A percentile compares a stretch with the other conserved stretches of the same genome.
phyloP scores from a whole-genome alignment of 2,113 vertebrate genomes.

The Oxyruncus cristatus region DNA sequence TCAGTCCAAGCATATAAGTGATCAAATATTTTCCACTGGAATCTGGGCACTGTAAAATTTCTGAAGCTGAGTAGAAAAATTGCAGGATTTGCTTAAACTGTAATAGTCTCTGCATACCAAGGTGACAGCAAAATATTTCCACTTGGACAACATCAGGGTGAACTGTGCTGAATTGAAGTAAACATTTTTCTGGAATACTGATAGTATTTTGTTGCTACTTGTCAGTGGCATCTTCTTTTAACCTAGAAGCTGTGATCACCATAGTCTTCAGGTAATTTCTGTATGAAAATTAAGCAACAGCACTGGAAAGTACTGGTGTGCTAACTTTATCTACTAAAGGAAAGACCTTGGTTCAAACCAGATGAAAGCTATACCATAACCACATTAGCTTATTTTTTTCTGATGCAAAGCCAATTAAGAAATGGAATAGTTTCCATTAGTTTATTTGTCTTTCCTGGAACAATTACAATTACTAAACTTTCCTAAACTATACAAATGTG shows the following conservation, averaged over 20 bases:
- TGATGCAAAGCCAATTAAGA: slow-evolving; percentile 63
- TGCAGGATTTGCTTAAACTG: slow-evolving; percentile 70
- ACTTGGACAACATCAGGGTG: slow-evolving; percentile 49
- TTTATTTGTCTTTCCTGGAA: slow-evolving; percentile 75
- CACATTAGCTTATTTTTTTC: slow-evolving; percentile 35
- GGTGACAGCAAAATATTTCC: slow-evolving; percentile 73
- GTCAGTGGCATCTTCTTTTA: background rate
- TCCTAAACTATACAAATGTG: slow-evolving; percentile 62
- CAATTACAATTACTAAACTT: slow-evolving; percentile 70
- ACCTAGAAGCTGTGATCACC: background rate
- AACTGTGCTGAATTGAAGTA: slow-evolving; percentile 9
- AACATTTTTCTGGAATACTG: slow-evolving; percentile 15
- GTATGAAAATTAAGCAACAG: background rate
- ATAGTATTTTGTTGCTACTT: slow-evolving; percentile 20
- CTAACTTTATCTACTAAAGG: slow-evolving; percentile 1
- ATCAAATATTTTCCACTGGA: slow-evolving; percentile 82
- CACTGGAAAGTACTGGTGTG: background rate
- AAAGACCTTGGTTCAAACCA: background rate
- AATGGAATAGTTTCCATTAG: slow-evolving; percentile 61
- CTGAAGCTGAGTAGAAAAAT: slow-evolving; percentile 74
- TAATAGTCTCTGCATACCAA: slow-evolving; percentile 67
- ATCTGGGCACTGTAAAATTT: slow-evolving; percentile 80
- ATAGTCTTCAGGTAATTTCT: background rate
- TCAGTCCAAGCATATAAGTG: slow-evolving; percentile 76
- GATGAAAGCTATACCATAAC: slow-evolving; percentile 50